Conservation (phyloP, 2,797 vertebrate species). For the Schizopygopsis pylzovi region DNA sequence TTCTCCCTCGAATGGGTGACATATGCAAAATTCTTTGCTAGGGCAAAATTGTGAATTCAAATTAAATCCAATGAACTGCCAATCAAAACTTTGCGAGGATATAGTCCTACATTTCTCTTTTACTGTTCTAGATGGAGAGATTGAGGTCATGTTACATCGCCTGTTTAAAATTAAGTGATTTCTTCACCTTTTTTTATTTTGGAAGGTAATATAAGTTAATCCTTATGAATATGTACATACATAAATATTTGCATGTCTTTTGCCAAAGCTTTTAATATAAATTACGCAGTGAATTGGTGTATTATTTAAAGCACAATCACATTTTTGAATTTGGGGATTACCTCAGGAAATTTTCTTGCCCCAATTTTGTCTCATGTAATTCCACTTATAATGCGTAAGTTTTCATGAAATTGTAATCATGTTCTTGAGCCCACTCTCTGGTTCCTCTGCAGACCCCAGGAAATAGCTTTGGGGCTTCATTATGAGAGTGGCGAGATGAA, state of each 20-base stretch:
- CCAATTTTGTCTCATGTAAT: neutral
- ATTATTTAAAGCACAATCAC: slow-evolving; percentile 22
- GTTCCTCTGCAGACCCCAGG: slow-evolving; percentile 23
- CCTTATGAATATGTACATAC: neutral
- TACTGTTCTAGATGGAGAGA: neutral
- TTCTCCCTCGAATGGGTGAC: slow-evolving; percentile 1
- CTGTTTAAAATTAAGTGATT: neutral
- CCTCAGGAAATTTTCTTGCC: neutral
- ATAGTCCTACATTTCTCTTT: neutral
- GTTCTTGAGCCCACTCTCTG: slow-evolving; percentile 11
- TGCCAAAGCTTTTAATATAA: slow-evolving; percentile 12
- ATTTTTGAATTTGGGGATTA: slow-evolving; percentile 23
- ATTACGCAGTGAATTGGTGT: neutral
- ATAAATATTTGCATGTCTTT: neutral
- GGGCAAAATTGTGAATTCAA: slow-evolving; percentile 22
- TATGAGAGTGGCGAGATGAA: slow-evolving; percentile 69
- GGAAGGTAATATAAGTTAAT: neutral
- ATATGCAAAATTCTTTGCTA: slow-evolving; percentile 31
- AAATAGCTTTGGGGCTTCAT: slow-evolving; percentile 47
- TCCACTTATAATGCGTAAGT: neutral
- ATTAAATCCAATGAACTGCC: slow-evolving; percentile 29
- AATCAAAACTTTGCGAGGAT: slow-evolving; percentile 13
- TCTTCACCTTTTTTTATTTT: neutral
- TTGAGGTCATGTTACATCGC: neutral
- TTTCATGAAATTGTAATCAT: slow-evolving; percentile 9